Conservation (phyloP, 1,140 invertebrate genomes). For the Philaenus spumarius region DNA sequence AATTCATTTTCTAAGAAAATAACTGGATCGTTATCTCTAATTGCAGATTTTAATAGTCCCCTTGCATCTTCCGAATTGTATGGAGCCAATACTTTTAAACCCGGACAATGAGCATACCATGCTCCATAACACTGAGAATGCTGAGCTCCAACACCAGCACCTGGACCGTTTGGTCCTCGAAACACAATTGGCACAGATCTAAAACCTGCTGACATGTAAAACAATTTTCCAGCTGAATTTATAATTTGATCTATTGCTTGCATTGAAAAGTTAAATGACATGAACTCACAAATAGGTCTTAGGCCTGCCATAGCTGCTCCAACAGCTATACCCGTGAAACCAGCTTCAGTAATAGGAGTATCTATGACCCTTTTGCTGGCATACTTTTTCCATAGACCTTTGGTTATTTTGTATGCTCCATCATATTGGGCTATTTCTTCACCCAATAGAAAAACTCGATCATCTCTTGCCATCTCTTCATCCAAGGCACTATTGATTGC, state of each 20-base stretch:
- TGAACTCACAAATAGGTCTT: conserved; percentile 95
- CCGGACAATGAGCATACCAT: conserved; percentile 95
- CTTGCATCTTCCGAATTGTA: conserved; percentile 90
- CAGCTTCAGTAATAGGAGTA: conserved; percentile 97
- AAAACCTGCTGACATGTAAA: conserved; percentile 95
- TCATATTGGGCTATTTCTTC: conserved; percentile 98
- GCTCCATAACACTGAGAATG: conserved; percentile 98
- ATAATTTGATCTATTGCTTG: conserved; percentile 99
- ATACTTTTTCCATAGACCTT: conserved; percentile 95
- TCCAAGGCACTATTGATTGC: conserved; percentile 93
- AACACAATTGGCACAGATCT: conserved; percentile 94
- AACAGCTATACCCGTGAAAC: conserved; percentile 92
- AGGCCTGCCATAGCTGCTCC: conserved; percentile 94
- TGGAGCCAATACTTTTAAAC: conserved; percentile 82
- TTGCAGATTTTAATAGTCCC: conserved; percentile 89
- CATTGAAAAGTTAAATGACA: conserved; percentile 99
- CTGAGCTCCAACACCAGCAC: conserved; percentile 92
- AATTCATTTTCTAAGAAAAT: conserved; percentile 96
- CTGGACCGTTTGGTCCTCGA: conserved; percentile 96
- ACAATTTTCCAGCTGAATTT: conserved; percentile 97
- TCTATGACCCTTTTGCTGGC: conserved; percentile 95
- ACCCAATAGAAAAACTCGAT: conserved; percentile 88
- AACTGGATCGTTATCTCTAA: conserved; percentile 92
- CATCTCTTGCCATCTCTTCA: conserved; percentile 93
- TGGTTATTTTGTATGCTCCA: conserved; percentile 92